A percentile compares a stretch with the other conserved stretches of the same genome.
Evolutionary conservation across 1,140 invertebrate species (phyloP).

Genomic region (Drosophila malerkotliana): DNA sequence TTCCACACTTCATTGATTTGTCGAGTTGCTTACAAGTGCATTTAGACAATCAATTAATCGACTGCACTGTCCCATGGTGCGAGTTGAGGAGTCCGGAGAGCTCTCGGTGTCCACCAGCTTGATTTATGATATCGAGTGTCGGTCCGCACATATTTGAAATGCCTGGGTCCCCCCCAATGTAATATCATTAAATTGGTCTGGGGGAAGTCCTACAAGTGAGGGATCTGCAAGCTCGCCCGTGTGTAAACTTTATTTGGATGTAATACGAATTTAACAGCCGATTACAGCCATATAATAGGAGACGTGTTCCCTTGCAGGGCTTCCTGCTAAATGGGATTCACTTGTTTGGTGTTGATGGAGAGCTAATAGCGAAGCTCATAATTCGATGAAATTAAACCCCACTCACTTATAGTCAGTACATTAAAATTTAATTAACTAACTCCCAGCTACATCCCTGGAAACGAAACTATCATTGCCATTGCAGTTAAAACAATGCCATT

Average conservation of each 20-base stretch:
- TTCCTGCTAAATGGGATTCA: slow-evolving; percentile 3
- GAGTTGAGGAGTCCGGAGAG: slow-evolving; percentile 23
- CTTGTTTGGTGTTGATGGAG: not conserved
- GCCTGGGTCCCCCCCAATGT: slow-evolving; percentile 21
- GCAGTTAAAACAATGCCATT: slow-evolving; percentile 35
- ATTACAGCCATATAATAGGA: slow-evolving; percentile 47
- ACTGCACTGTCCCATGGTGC: slow-evolving; percentile 57
- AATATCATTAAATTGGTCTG: slow-evolving; percentile 39
- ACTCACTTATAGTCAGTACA: not conserved
- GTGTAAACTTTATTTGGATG: slow-evolving; percentile 32
- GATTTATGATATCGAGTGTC: slow-evolving; percentile 76
- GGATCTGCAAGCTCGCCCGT: slow-evolving; percentile 26
- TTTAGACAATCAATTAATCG: slow-evolving; percentile 83
- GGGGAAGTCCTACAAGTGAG: slow-evolving; percentile 52
- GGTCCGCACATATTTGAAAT: slow-evolving; percentile 58
- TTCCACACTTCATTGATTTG: slow-evolving; percentile 79
- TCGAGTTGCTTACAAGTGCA: slow-evolving; percentile 80
- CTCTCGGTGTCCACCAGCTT: slow-evolving; percentile 55
- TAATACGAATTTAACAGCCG: slow-evolving; percentile 54
- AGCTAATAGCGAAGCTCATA: not conserved
- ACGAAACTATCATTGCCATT: slow-evolving; percentile 7
- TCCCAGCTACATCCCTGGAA: slow-evolving; percentile 2
- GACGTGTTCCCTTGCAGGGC: slow-evolving; percentile 32
- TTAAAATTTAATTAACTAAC: slow-evolving; percentile 5
- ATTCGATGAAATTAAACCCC: not conserved